A percentile compares a stretch with the other conserved stretches of the same genome.
These are phyloP conservation scores for Patella ulyssiponensis DNA, from an alignment of 2,888 invertebrate genomes.

Conservation along the genomic window DNA sequence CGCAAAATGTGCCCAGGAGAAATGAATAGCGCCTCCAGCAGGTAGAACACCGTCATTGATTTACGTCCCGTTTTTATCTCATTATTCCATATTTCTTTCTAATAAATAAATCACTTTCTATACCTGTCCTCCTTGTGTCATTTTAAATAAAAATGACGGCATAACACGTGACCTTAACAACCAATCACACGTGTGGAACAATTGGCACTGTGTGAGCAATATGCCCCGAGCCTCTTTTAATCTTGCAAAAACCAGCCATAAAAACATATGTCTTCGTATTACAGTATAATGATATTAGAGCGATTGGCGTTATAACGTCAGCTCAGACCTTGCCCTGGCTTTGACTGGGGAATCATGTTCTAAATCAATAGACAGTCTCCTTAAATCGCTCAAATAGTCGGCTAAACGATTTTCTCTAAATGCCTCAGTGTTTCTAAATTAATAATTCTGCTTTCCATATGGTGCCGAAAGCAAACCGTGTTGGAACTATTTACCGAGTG, in stretches of 20 bases:
- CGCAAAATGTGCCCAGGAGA: too few relatives aligned
- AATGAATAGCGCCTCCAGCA: too few relatives aligned
- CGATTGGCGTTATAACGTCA: neutral
- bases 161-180: neutral
- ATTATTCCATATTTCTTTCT: too few relatives aligned
- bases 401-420: neutral
- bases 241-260: neutral
- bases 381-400: constrained; percentile 4
- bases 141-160: too few relatives aligned
- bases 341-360: neutral
- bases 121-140: too few relatives aligned
- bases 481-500: constrained; percentile 3
- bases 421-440: constrained; percentile 15
- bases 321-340: neutral
- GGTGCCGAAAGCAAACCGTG: constrained; percentile 14
- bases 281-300: neutral
- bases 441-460: constrained; percentile 31
- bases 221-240: constrained; percentile 1
- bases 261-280: constrained; percentile 1
- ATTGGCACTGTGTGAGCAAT: neutral
- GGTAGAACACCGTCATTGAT: too few relatives aligned
- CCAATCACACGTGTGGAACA: neutral
- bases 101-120: too few relatives aligned
- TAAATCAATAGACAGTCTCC: neutral
- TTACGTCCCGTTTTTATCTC: too few relatives aligned